Conservation (phyloP, 1,140 invertebrate genomes). For the Coenobita brevimanus region DNA sequence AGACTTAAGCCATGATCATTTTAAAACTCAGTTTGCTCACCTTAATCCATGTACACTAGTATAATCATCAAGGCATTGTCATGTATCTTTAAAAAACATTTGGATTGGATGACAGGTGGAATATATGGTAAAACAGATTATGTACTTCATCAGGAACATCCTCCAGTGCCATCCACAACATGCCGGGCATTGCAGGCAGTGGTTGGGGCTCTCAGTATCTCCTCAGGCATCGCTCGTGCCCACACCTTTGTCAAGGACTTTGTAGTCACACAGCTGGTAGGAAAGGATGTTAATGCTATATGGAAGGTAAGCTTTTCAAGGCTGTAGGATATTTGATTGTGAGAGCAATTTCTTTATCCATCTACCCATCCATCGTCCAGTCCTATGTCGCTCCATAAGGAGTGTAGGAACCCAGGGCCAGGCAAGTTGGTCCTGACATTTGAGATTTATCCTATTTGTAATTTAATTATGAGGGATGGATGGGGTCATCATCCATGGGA, state of each 20-base stretch:
- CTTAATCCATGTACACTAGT: too few species aligned
- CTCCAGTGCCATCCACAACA: conserved; percentile 80
- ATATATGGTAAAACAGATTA: not conserved
- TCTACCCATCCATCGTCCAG: too few species aligned
- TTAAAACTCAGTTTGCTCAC: too few species aligned
- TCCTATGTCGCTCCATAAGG: too few species aligned
- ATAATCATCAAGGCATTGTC: not conserved
- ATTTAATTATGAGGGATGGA: too few species aligned
- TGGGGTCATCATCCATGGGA: too few species aligned
- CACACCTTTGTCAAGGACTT: conserved; percentile 90
- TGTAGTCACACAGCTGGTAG: conserved; percentile 85
- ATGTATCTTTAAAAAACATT: not conserved
- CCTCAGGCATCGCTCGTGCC: conserved; percentile 78
- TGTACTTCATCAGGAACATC: conserved; percentile 81
- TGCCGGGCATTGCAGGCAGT: conserved; percentile 88
- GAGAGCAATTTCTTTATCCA: too few species aligned
- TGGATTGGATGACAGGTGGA: not conserved
- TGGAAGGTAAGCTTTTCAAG: conserved; percentile 80
- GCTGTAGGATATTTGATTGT: too few species aligned
- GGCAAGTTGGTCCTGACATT: too few species aligned
- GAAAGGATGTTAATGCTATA: conserved; percentile 86
- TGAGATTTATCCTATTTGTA: too few species aligned
- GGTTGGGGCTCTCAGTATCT: conserved; percentile 83
- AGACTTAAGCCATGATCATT: too few species aligned
- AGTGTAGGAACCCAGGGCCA: too few species aligned